Evolutionary conservation across 2,113 vertebrate genomes (phyloP).

Genomic region (Sinocyclocheilus rhinocerous): DNA sequence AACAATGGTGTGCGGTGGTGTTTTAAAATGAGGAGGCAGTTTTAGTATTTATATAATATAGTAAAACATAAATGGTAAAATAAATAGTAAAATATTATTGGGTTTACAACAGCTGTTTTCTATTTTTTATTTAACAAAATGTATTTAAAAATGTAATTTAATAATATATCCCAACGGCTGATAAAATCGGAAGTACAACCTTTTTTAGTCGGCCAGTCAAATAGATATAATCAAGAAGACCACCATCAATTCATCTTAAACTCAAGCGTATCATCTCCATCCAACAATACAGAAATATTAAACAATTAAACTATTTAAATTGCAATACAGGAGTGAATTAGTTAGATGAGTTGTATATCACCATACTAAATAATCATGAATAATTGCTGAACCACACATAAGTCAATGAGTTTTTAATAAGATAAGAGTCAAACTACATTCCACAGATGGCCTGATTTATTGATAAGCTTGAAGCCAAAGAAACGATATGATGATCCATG

Average conservation of each 20-base stretch:
- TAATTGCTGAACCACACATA: background rate
- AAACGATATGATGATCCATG: constrained; percentile 34
- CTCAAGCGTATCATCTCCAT: background rate
- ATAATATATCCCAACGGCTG: background rate
- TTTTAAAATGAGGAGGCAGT: too few relatives aligned
- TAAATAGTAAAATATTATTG: background rate
- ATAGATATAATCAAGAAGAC: background rate
- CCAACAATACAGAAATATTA: background rate
- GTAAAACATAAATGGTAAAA: background rate
- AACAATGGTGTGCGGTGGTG: too few relatives aligned
- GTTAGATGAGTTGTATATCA: background rate
- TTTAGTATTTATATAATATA: background rate
- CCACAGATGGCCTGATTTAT: constrained; percentile 12
- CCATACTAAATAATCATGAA: background rate
- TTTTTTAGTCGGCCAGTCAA: background rate
- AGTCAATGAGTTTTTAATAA: constrained; percentile 36
- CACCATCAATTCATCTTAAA: background rate
- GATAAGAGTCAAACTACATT: background rate
- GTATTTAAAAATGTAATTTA: background rate
- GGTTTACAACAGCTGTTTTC: background rate
- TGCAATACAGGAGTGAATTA: background rate
- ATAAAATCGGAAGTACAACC: background rate
- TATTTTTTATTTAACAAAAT: background rate
- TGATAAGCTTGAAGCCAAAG: constrained; percentile 42
- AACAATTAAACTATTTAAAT: background rate